Percentiles rank a stretch among this genome's conserved stretches.
Conservation (phyloP, 2,888 invertebrate genomes). For the Hyalella azteca region DNA sequence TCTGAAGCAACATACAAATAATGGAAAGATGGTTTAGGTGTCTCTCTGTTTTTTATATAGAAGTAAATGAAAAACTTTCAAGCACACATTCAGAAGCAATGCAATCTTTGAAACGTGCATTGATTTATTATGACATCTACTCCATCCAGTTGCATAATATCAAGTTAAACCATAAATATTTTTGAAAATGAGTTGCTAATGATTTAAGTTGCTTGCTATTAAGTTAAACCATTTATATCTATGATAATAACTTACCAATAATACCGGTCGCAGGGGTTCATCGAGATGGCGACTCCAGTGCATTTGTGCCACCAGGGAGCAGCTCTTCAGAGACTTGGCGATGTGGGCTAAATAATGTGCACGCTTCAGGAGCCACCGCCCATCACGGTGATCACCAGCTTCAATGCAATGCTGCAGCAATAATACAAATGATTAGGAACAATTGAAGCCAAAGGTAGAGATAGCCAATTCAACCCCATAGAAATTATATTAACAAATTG, state of each 20-base stretch:
- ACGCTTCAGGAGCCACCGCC: slow-evolving; percentile 48
- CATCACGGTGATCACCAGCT: slow-evolving; percentile 47
- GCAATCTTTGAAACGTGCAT: no score
- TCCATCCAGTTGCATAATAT: no score
- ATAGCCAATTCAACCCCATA: not conserved
- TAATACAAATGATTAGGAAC: not conserved
- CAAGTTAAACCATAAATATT: no score
- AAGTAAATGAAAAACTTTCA: no score
- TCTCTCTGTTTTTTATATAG: no score
- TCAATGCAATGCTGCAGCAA: slow-evolving; percentile 45
- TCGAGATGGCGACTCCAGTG: slow-evolving; percentile 50
- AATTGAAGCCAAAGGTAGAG: not conserved
- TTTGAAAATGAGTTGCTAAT: no score
- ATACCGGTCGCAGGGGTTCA: slow-evolving; percentile 39
- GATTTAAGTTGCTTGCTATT: no score
- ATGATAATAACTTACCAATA: slow-evolving; percentile 44
- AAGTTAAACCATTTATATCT: no score
- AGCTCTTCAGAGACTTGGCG: slow-evolving; percentile 36
- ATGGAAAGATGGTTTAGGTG: no score
- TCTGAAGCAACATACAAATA: not conserved
- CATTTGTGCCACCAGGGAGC: slow-evolving; percentile 39
- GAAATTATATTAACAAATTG: no score
- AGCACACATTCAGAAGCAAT: no score
- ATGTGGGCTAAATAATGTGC: slow-evolving; percentile 47
- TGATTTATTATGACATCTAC: no score